Evolutionary conservation across 2,888 invertebrate genomes (phyloP).

Genomic region (Drosophila glabriapex): DNA sequence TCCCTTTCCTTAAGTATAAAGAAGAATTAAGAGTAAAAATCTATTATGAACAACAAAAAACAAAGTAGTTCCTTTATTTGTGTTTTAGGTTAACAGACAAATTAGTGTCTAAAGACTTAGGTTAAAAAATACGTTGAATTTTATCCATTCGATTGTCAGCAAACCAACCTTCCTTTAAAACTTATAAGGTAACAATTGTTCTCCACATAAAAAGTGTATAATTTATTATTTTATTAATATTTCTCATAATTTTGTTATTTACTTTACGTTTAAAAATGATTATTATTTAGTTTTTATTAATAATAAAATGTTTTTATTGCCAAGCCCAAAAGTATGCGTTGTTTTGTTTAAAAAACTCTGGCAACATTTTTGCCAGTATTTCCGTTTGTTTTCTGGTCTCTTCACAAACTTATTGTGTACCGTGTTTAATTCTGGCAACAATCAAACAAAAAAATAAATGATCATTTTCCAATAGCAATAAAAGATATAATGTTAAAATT

Average conservation of each 20-base stretch:
- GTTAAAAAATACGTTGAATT: not conserved
- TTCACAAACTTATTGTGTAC: not conserved
- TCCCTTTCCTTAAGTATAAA: not conserved
- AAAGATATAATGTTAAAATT: not conserved
- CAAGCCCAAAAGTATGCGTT: slow-evolving; percentile 31
- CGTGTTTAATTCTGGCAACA: not conserved
- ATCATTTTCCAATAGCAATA: not conserved
- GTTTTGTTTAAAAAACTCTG: not conserved
- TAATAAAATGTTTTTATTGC: not conserved
- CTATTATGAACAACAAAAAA: not conserved
- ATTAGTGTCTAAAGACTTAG: not conserved
- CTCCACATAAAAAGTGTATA: not conserved
- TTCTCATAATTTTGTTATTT: not conserved
- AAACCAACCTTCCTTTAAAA: not conserved
- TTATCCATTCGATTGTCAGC: not conserved
- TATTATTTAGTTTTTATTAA: not conserved
- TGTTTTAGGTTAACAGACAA: not conserved
- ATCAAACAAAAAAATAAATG: not conserved
- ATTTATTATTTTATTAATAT: not conserved
- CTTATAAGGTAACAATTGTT: not conserved
- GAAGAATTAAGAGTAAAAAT: not conserved
- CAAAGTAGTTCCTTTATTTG: not conserved
- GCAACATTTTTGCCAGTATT: slow-evolving; percentile 29
- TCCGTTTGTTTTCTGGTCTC: not conserved
- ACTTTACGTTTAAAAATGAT: not conserved